Percentiles rank a stretch among this genome's conserved stretches.
These are phyloP conservation scores for Anas acuta DNA, from an alignment of 2,797 vertebrate genomes.

Conservation along the genomic window DNA sequence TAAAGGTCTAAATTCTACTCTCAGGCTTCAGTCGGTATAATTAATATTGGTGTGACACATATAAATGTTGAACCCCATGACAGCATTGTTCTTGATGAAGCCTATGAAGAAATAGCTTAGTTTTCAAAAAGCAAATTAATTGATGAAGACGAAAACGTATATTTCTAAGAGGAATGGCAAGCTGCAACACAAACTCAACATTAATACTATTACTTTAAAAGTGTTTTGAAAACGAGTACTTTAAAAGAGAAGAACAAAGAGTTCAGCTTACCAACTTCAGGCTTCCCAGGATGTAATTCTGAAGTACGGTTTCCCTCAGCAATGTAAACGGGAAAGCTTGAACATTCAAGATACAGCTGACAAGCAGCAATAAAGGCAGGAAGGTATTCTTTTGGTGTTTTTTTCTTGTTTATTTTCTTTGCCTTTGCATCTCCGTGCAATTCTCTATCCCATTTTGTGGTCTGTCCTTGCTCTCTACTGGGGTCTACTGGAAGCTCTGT, in stretches of 20 bases:
- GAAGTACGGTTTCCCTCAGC: constrained; percentile 94
- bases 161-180: not conserved
- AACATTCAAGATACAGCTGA: constrained; percentile 97
- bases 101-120: not conserved
- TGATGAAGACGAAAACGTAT: not conserved
- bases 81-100: not conserved
- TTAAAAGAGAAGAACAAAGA: not conserved
- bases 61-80: not conserved
- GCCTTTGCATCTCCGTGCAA: constrained; percentile 71
- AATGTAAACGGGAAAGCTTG: constrained; percentile 97
- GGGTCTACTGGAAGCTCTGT: constrained; percentile 66
- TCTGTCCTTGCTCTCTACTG: constrained; percentile 61
- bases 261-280: constrained; percentile 75
- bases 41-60: no score
- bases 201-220: not conserved
- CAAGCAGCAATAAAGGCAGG: constrained; percentile 94
- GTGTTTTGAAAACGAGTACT: not conserved
- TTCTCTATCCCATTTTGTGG: constrained; percentile 72
- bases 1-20: not conserved
- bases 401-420: constrained; percentile 66
- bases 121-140: not conserved
- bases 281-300: constrained; percentile 83
- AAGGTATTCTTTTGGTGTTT: constrained; percentile 84
- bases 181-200: not conserved
- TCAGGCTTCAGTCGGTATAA: not conserved